These are phyloP conservation scores for Chiloscyllium punctatum DNA, from an alignment of 2,797 vertebrate genomes.

Conservation along the genomic window DNA sequence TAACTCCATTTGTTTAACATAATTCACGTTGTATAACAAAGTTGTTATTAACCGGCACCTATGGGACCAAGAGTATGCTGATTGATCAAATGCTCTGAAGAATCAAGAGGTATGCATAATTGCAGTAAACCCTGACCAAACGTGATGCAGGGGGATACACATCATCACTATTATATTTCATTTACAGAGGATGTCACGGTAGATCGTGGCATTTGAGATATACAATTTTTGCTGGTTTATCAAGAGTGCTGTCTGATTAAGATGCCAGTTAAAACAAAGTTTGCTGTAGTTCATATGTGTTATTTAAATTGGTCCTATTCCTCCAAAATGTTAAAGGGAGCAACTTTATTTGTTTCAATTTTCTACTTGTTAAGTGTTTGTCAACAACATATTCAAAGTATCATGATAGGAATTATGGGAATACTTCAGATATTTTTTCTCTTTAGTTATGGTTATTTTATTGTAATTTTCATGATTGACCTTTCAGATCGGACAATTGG, in stretches of 20 bases:
- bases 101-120: too few relatives aligned
- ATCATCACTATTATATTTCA: too few relatives aligned
- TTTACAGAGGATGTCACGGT: too few relatives aligned
- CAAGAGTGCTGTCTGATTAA: too few relatives aligned
- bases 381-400: background rate
- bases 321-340: background rate
- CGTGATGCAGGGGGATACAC: too few relatives aligned
- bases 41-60: too few relatives aligned
- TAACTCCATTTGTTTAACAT: background rate
- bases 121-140: too few relatives aligned
- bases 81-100: too few relatives aligned
- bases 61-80: too few relatives aligned
- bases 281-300: background rate
- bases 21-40: background rate
- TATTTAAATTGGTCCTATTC: background rate
- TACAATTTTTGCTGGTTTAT: too few relatives aligned
- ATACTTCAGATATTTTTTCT: background rate
- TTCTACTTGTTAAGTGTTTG: background rate
- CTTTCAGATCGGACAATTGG: slow-evolving; percentile 83
- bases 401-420: background rate
- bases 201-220: too few relatives aligned
- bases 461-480: background rate
- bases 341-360: background rate
- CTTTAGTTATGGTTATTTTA: background rate
- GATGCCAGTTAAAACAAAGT: too few relatives aligned